Base-by-base conservation (phyloP, 2,888 invertebrate species). In the Drosophila suboccidentalis region DNA sequence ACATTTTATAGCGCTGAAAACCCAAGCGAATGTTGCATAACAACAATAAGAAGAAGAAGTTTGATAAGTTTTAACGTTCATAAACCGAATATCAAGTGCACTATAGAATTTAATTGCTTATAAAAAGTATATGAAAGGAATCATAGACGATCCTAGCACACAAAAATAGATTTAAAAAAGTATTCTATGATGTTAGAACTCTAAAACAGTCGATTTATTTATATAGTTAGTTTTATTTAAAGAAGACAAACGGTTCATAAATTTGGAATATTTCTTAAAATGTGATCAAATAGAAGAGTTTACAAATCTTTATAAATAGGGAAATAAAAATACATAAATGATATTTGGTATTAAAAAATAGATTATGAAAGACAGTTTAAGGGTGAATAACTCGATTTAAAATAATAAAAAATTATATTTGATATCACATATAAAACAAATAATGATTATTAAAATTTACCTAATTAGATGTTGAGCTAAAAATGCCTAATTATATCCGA, bases 1-100 rank as follows among this genome's bases (percentile, higher is more conserved):
- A 73, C 72, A 86, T 88, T 86, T 86, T 88, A 86, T 88, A 75
- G 72, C 73, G 74, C 75, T 82, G 68, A 80, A 85, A 83, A 66
- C 71, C 66, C 75, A 51, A 71, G 38, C 69, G 50, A 55, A 66
- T 67, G 49, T 59, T 59, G 59, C 49, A 47, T 39, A 49, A 59
- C 39, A 41, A 49, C 15, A 29, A 49, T n/a, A 41, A 54, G 26
- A 38, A 47, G 44, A 22, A 57, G 57, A 47, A n/a, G 22, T 15
- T 36, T 34, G 15, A 22, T 2, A 57, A 36, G n/a, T 36, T 44
- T 22, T 19, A 36, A 17, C 11, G 4, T 8, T 15, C 15, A 34
- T 15, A 36, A 36, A 8, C 15, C 44, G 55, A 57, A 57, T 46
- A 26, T 36, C 22, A 10, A 44, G n/a, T 44, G 15, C 55, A 10